Evolutionary conservation across 64 coral and sea anemone species (phyloP).

Genomic region (Porites australiensis): DNA sequence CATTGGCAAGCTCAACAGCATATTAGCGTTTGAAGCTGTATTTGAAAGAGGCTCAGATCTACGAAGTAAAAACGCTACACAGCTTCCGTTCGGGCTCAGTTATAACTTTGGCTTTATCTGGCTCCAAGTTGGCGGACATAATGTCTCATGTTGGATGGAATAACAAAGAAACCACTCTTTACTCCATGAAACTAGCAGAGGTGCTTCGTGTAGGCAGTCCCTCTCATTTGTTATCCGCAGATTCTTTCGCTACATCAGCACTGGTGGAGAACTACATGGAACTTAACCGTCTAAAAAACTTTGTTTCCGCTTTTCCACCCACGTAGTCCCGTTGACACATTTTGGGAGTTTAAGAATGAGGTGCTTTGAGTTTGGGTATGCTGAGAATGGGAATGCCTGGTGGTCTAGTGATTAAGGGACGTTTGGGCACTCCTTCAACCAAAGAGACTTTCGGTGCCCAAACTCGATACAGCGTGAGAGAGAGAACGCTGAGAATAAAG

Average conservation of each 20-base stretch:
- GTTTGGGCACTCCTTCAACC: background rate
- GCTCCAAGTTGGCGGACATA: slow-evolving; percentile 2
- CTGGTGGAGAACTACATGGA: background rate
- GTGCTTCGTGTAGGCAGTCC: slow-evolving; percentile 9
- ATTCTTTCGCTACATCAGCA: background rate
- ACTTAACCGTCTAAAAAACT: slow-evolving; percentile 22
- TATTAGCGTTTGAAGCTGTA: background rate
- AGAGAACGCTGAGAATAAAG: background rate
- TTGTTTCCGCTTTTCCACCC: slow-evolving; percentile 23
- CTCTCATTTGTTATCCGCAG: slow-evolving; percentile 1
- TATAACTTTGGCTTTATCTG: slow-evolving; percentile 23
- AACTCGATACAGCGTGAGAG: too few relatives aligned
- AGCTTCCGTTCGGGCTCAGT: slow-evolving; percentile 24
- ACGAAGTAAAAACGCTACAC: slow-evolving; percentile 5
- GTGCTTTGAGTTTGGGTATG: background rate
- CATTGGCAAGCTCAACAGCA: background rate
- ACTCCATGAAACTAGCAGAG: slow-evolving; percentile 13
- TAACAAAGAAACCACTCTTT: background rate
- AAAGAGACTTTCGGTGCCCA: background rate
- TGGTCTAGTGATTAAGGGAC: background rate
- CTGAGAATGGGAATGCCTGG: background rate
- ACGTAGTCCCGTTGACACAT: background rate
- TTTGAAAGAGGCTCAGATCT: slow-evolving; percentile 7
- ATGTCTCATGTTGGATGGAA: slow-evolving; percentile 30
- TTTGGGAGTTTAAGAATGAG: background rate